Percentiles rank a stretch among this genome's conserved stretches.
Evolutionary conservation across 2,113 vertebrate species (phyloP).

Genomic region (Myodes glareolus): DNA sequence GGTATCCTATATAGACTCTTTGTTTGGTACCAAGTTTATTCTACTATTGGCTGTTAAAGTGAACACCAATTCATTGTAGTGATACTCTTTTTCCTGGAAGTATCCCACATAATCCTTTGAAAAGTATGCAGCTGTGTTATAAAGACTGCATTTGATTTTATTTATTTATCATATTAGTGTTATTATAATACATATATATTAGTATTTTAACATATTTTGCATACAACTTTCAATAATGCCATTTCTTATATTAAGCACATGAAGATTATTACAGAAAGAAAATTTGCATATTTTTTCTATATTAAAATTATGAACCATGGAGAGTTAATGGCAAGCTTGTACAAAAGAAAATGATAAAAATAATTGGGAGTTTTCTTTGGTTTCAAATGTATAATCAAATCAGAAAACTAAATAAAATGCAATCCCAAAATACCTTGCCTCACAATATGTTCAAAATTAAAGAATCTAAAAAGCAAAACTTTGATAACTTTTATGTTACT

Average conservation of each 20-base stretch:
- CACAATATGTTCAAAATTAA: neutral
- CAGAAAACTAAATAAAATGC: neutral
- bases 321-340: neutral
- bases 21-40: neutral
- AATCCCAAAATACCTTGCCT: neutral
- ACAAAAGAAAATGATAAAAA: neutral
- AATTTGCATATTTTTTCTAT: neutral
- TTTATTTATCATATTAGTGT: neutral
- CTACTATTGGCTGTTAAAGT: neutral
- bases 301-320: neutral
- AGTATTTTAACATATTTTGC: constrained; percentile 10
- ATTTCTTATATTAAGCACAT: constrained; percentile 41
- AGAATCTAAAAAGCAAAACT: neutral
- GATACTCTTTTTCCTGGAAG: neutral
- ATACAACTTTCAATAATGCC: constrained; percentile 26
- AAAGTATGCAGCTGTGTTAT: neutral
- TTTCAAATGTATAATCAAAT: neutral
- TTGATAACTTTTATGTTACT: constrained; percentile 43
- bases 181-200: neutral
- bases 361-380: neutral
- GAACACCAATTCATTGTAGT: neutral
- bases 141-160: neutral
- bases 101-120: neutral
- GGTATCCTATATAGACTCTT: neutral
- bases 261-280: neutral